Evolutionary conservation across 2,888 invertebrate species (phyloP).

Genomic region (Leptinotarsa rubiginosa): DNA sequence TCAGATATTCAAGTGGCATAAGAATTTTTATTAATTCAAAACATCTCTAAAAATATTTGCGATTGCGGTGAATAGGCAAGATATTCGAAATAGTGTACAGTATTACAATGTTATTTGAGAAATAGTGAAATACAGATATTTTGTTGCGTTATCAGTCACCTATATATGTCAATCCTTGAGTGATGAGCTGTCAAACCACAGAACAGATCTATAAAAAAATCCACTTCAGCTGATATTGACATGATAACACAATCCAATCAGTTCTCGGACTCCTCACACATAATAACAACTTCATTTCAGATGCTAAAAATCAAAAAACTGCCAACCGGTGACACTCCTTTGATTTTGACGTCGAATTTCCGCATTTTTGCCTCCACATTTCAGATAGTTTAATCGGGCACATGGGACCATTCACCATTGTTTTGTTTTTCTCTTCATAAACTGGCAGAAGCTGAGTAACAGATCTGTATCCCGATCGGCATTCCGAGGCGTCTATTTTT

Average conservation of each 20-base stretch:
- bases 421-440: slow-evolving; percentile 3
- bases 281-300: background rate
- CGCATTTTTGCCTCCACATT: slow-evolving; percentile 4
- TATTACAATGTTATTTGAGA: no score
- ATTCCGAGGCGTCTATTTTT: slow-evolving; percentile 39
- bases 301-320: background rate
- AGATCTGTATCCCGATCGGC: slow-evolving; percentile 17
- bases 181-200: no score
- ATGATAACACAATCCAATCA: background rate
- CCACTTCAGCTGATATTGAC: background rate
- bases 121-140: no score
- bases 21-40: no score
- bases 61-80: no score
- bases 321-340: slow-evolving; percentile 4
- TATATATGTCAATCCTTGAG: no score
- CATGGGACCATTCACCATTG: slow-evolving; percentile 6
- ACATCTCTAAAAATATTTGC: no score
- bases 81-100: no score
- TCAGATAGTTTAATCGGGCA: background rate
- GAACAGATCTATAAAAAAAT: background rate
- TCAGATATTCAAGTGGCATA: no score
- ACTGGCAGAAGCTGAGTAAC: slow-evolving; percentile 19
- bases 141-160: no score
- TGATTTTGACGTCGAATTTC: background rate
- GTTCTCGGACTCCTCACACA: background rate